These are phyloP conservation scores for Pristiophorus japonicus DNA, from an alignment of 2,113 vertebrate genomes.

Conservation along the genomic window DNA sequence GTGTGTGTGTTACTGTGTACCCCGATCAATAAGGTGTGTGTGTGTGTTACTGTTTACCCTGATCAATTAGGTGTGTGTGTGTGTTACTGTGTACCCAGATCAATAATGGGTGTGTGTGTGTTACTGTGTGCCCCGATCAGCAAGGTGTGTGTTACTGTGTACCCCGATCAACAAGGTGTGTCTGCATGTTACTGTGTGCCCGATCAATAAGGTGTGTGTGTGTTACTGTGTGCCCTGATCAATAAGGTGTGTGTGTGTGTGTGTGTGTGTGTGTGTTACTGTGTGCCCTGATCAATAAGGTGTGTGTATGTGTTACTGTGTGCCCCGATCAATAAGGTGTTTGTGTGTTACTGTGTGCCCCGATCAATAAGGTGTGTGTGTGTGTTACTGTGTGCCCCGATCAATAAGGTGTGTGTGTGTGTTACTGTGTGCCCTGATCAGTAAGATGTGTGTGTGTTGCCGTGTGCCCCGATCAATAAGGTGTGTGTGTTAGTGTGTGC, in stretches of 20 bases:
- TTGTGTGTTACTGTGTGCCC: conserved; percentile 28
- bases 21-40: conserved; percentile 53
- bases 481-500: conserved; percentile 46
- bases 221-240: conserved; percentile 33
- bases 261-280: no score
- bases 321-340: conserved; percentile 54
- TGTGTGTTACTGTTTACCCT: background rate
- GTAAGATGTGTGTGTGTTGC: background rate
- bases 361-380: conserved; percentile 52
- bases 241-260: conserved; percentile 49
- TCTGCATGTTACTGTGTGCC: background rate
- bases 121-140: no score
- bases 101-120: conserved; percentile 49
- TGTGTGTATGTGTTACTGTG: conserved; percentile 42
- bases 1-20: conserved; percentile 46
- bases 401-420: conserved; percentile 50
- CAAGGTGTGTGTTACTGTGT: background rate
- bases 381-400: conserved; percentile 37
- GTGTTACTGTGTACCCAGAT: conserved; percentile 45
- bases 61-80: conserved; percentile 52
- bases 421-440: no score
- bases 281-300: conserved; percentile 48
- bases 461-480: conserved; percentile 46
- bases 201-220: conserved; percentile 52
- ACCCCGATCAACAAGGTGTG: conserved; percentile 54